A percentile compares a stretch with the other conserved stretches of the same genome.
Evolutionary conservation across 2,888 invertebrate genomes (phyloP).

Genomic region (Macrosoma leucophasiata): DNA sequence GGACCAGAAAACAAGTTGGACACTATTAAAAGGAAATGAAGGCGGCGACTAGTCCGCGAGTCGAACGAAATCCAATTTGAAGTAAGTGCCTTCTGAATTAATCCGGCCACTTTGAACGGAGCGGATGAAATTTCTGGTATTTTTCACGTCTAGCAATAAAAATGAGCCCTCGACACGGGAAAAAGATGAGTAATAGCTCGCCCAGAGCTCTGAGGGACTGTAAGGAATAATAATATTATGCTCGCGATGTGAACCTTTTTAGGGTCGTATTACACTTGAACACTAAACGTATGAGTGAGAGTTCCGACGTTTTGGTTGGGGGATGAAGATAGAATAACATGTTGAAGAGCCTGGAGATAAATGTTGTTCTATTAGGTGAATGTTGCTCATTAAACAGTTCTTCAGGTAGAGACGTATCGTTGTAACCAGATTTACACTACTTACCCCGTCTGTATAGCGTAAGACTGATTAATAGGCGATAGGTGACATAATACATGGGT

Average conservation of each 20-base stretch:
- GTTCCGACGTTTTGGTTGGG: no score
- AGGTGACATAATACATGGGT: no score
- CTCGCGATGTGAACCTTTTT: conserved; percentile 59
- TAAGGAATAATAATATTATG: conserved; percentile 69
- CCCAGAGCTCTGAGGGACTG: conserved; percentile 58
- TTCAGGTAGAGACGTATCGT: no score
- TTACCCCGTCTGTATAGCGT: no score
- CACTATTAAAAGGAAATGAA: conserved; percentile 64
- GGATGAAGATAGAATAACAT: conserved; percentile 30
- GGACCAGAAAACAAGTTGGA: no score
- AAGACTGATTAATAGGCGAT: no score
- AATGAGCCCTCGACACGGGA: conserved; percentile 60
- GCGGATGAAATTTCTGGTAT: conserved; percentile 73
- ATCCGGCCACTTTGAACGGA: conserved; percentile 69
- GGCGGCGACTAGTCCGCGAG: conserved; percentile 47
- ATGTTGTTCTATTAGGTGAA: no score
- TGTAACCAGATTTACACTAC: no score
- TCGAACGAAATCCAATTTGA: conserved; percentile 71
- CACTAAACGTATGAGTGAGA: no score
- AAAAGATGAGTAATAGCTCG: conserved; percentile 70
- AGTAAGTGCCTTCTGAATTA: conserved; percentile 75
- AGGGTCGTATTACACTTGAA: no score
- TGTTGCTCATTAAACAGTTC: no score
- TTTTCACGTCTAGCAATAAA: conserved; percentile 74
- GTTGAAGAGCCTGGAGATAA: no score